Evolutionary conservation across 1,140 invertebrate genomes (phyloP), one percentile per base, ranked within the genome.

Genomic region (Psix sp.): DNA sequence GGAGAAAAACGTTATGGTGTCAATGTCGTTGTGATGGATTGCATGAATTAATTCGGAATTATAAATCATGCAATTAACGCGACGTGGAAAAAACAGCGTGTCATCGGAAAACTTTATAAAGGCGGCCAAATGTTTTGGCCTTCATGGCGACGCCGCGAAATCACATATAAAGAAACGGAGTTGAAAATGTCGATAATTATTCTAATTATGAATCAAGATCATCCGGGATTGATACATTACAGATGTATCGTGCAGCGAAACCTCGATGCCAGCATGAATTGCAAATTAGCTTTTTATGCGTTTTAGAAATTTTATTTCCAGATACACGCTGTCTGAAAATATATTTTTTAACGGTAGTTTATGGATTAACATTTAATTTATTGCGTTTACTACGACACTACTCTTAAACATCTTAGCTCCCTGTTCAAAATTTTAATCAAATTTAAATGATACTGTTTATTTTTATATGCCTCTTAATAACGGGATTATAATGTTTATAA

Each of bases 241-340:
- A 33, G 20, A 46, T 57, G 40, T 57, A 45, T 45, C 54, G 18
- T 26, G 29, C n/a, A 36, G 46, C 13, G 18, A 45, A 57, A 26
- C 31, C 52, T 43, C 43, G n/a, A 38, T 14, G 15, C 18, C 40
- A 0, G 20, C 6, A 39, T 39, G 56, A 40, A 60, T 48, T 60
- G 56, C 56, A 60, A 60, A 60, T 48, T 26, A 21, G 45, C 33
- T 60, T 60, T 48, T 60, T 40, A 60, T 60, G 15, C 15, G 18
- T 26, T 57, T 57, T 46, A 45, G 54, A 57, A 36, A 59, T 59
- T 54, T 29, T 29, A 54, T 42, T 42, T 11, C 26, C 1, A 26
- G 46, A 38, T 13, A 18, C 36, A n/a, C 20, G 18, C 2, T n/a
- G 15, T 17, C 33, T 0, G 14, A 18, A 17, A 39, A 36, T 40